A percentile compares a stretch with the other conserved stretches of the same genome.
These are phyloP conservation scores for Myotis lucifugus DNA, from an alignment of 2,113 vertebrate genomes.

Conservation along the genomic window DNA sequence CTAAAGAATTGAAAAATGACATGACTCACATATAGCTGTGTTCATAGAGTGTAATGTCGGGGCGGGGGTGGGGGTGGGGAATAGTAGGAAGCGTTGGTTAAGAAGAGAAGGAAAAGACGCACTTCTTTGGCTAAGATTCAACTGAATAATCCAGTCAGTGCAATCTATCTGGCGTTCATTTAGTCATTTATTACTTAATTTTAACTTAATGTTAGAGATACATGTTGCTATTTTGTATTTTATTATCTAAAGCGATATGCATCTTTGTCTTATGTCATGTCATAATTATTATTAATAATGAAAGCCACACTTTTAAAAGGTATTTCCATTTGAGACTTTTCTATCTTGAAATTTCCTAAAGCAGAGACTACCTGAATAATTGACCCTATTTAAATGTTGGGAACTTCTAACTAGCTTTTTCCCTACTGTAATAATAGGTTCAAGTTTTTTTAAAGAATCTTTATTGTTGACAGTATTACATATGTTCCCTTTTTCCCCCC, in stretches of 20 bases:
- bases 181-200: background rate
- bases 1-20: background rate
- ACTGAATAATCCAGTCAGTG: background rate
- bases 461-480: no score
- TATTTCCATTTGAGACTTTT: background rate
- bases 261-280: background rate
- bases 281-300: background rate
- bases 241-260: background rate
- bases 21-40: background rate
- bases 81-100: background rate
- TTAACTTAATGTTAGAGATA: background rate
- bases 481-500: no score
- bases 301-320: background rate
- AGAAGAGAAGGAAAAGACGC: background rate
- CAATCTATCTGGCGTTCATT: background rate
- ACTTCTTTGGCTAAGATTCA: background rate
- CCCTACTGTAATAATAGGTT: background rate
- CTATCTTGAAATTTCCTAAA: background rate
- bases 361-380: background rate
- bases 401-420: background rate
- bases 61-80: background rate
- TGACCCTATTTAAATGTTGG: background rate
- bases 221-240: background rate
- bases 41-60: background rate
- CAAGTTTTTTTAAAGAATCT: background rate